Base-by-base conservation (phyloP, 2,113 vertebrate genomes). In the Ciconia boyciana region DNA sequence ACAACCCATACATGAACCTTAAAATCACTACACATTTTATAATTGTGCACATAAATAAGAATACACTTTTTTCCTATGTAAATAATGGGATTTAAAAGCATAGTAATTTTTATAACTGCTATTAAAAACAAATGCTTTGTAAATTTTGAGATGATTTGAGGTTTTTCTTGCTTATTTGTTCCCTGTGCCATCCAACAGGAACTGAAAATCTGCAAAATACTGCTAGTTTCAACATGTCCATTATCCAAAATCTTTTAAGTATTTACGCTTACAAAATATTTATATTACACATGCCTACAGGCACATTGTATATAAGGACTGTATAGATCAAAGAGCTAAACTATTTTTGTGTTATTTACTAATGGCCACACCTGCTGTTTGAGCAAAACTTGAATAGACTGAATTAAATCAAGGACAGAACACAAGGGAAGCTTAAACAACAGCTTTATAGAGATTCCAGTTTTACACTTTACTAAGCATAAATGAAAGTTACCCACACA, bases 291-390 rank as follows among this genome's bases (percentile, higher is more conserved):
- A 78, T 57, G 48, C 90, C 92, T 92, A 61, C 49, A 69, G 72
- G 83, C 52, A 61, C 31, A 49, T 57, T 88, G 29, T 87, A 44
- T 72, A 49, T 92, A 90, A 89, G 75, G 89, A 87, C 77, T 46
- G 41, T 36, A 78, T 7, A 91, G 92, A 95, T 96, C 81, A 96
- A 95, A 94, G 89, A 61, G 74, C 51, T 57, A 54, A 71, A 36
- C 66, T 76, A 93, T 94, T 94, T 92, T 90, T 65, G 36, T 75
- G 60, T 79, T 95, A 85, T 76, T 94, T 94, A 76, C 83, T 91
- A 93, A 91, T 90, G 91, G 93, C 92, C 83, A 93, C 96, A 94
- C 93, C 87, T 96, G 92, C 89, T 94, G 80, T 91, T 95, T 92
- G 94, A 87, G 94, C 91, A 96, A 89, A 96, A 96, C 79, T 76